These are phyloP conservation scores for Pteronura brasiliensis DNA, from an alignment of 2,113 vertebrate genomes.

Conservation along the genomic window DNA sequence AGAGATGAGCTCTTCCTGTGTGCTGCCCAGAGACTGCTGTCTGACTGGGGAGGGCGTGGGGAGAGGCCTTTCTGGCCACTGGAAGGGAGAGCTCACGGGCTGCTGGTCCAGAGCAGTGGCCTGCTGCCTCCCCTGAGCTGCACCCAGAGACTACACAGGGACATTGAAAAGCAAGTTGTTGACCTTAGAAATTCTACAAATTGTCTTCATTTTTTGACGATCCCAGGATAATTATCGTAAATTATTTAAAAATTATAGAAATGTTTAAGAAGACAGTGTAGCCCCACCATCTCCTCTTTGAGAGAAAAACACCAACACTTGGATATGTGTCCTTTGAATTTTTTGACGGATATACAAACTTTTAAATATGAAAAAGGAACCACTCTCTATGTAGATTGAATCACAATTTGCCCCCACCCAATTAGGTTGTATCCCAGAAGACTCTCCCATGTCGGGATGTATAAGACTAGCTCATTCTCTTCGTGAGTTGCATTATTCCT, in stretches of 20 bases:
- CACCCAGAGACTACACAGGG: neutral
- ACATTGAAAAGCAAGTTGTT: neutral
- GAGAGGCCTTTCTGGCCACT: neutral
- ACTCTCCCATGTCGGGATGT: neutral
- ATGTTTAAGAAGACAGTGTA: neutral
- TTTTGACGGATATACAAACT: neutral
- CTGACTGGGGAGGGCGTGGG: neutral
- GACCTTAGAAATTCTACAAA: neutral
- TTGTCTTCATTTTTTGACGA: neutral
- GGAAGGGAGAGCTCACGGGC: neutral
- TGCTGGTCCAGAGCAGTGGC: neutral
- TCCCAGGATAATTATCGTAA: neutral
- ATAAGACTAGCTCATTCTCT: neutral
- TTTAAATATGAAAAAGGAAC: neutral
- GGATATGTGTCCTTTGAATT: neutral
- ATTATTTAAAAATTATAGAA: neutral
- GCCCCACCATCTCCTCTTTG: neutral
- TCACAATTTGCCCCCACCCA: neutral
- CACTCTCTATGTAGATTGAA: neutral
- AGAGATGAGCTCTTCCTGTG: constrained; percentile 28
- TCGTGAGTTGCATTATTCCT: neutral
- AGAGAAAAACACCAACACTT: constrained; percentile 14
- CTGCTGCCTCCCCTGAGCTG: neutral
- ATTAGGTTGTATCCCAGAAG: neutral
- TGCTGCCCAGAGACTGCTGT: neutral